Evolutionary conservation across 2,888 invertebrate genomes (phyloP), one percentile per base, ranked within the genome.

Genomic region (Erynnis tages): DNA sequence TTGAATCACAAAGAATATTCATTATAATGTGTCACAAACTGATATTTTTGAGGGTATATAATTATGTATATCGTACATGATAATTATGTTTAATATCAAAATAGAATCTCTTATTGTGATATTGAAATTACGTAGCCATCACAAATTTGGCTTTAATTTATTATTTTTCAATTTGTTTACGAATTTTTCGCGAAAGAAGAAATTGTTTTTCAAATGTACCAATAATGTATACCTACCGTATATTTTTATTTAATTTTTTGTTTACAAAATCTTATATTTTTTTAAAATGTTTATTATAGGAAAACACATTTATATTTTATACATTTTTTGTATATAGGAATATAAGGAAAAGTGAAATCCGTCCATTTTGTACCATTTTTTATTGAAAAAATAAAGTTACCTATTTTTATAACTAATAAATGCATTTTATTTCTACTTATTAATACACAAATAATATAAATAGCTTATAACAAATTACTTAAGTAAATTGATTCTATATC

Each of bases 301-400:
- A 6, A 10, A 27, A 4, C 4, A n/a, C 10, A 8, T n/a, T 2
- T 4, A 2, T n/a, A n/a, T n/a, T n/a, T n/a, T 27, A 10, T 7
- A 32, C 11, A 14, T 32, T 32, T 32, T 48, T 48, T 48, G 32
- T 19, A 45, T 45, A 46, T 29, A 10, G 30, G 44, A n/a, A n/a
- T n/a, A n/a, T 65, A 65, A 62, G 60, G n/a, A 45, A 57, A 67
- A 67, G 66, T 63, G 35, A 72, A 71, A 71, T 47, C 75, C 78
- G 79, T 76, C 75, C 76, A 64, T 59, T 63, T 57, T 63, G 66
- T 53, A 29, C 58, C 49, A 62, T 66, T 67, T 62, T 55, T 58
- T 4, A 30, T 68, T 54, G 53, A 66, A 62, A 65, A 65, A 76
- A 73, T 69, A 67, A 66, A 57, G 25, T 47, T 57, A 38, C 37